Evolutionary conservation across 2,888 invertebrate genomes (phyloP), one percentile per base, ranked within the genome.

Genomic region (Lutraria lutraria): DNA sequence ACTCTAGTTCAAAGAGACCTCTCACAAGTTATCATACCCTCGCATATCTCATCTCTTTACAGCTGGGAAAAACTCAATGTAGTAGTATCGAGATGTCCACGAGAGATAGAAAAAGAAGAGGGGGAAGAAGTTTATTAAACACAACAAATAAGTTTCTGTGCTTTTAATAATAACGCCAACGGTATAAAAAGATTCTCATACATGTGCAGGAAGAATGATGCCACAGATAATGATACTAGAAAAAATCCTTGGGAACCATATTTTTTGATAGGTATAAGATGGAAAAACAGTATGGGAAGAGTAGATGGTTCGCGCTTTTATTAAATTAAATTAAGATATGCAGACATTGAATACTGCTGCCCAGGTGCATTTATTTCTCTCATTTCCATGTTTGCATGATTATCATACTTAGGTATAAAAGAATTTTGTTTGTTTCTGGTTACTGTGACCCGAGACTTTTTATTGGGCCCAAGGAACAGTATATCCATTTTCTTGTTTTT

Each of bases 1-100:
- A 80, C 88, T 43, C 15, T 60, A 25, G 81, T 63, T 82, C 79
- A 63, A 76, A 87, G 80, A 63, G 81, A 79, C 63, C 84, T 83
- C 79, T 83, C 83, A 43, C n/a, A 84, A 63, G 52, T 88, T 88
- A 88, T 88, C 88, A 84, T 84, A 80, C 80, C 56, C 60, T 13
- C n/a, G 21, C 34, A 63, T 85, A 79, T 79, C 85, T 85, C 85
- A 85, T 85, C 85, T 76, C 21, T 54, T 19, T 31, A 54, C 43
- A 79, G 52, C 76, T 85, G 56, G 85, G 56, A 79, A 84, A 52
- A 21, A 54, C 25, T 85, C 63, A 63, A 83, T 63, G 31, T 43
- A 63, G 83, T 63, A 63, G 83, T 63, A 43, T 43, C 10, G 4
- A 79, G 85, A 85, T 85, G 63, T 68, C 63, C 63, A 68, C 25